Conservation (phyloP, 2,888 invertebrate genomes). For the Caenorhabditis drosophilae region DNA sequence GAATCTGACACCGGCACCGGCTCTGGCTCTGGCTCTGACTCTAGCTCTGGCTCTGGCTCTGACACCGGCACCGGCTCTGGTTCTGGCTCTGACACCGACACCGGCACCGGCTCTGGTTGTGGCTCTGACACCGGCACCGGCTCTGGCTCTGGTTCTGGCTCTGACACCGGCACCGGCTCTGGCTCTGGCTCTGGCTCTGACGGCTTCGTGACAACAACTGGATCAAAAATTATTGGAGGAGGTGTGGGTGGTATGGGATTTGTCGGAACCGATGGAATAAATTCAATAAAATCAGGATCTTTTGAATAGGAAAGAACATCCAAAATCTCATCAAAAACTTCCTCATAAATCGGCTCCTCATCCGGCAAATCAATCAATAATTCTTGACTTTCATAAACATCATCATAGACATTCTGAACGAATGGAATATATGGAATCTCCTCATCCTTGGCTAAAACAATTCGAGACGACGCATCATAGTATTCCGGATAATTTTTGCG, state of each 20-base stretch:
- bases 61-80: too few species aligned
- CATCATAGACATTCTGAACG: conserved; percentile 9
- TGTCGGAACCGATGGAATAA: too few species aligned
- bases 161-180: neutral
- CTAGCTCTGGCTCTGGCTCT: too few species aligned
- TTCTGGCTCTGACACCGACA: too few species aligned
- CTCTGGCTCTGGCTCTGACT: too few species aligned
- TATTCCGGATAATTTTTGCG: too few species aligned
- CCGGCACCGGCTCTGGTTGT: conserved; percentile 4
- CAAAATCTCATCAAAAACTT: too few species aligned
- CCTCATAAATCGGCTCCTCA: conserved; percentile 11
- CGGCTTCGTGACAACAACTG: neutral
- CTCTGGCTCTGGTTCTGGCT: too few species aligned
- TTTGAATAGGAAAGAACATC: too few species aligned
- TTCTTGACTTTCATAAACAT: conserved; percentile 10
- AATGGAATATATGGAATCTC: conserved; percentile 6
- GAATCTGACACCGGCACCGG: conserved; percentile 13
- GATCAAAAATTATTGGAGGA: neutral
- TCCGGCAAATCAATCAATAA: conserved; percentile 14
- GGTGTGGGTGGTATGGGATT: too few species aligned
- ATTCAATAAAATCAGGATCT: too few species aligned
- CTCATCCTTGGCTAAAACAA: conserved; percentile 4
- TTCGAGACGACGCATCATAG: conserved; percentile 5
- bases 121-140: conserved; percentile 4
- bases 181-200: neutral